These are phyloP conservation scores for Galeopterus variegatus DNA, from an alignment of 2,113 vertebrate genomes.

Conservation along the genomic window DNA sequence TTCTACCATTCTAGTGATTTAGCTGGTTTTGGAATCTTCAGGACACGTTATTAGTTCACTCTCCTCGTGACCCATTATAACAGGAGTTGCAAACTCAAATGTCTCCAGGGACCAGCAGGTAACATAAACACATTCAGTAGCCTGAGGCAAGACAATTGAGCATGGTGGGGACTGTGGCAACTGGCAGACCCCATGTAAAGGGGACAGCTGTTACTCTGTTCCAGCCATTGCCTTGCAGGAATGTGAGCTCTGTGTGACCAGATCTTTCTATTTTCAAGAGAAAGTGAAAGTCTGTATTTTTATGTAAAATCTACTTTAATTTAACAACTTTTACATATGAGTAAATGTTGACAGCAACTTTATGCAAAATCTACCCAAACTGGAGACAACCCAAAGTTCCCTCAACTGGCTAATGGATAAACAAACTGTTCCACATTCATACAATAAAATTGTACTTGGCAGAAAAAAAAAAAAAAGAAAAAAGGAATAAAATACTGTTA, in stretches of 20 bases:
- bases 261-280: not conserved
- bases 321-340: no score
- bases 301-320: no score
- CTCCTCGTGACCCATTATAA: not conserved
- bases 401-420: no score
- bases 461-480: no score
- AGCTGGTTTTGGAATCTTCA: not conserved
- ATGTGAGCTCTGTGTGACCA: not conserved
- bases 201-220: not conserved
- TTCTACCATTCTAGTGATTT: not conserved
- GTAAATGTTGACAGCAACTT: no score
- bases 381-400: no score
- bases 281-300: no score
- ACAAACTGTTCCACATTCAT: no score
- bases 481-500: no score
- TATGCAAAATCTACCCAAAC: no score
- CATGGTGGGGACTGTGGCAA: not conserved
- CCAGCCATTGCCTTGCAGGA: not conserved
- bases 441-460: no score
- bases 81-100: not conserved
- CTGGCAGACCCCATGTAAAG: not conserved
- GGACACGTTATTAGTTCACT: not conserved
- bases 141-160: not conserved
- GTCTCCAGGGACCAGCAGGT: not conserved
- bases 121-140: not conserved